These are phyloP conservation scores for Mirza zaza DNA, from an alignment of 2,113 vertebrate species.

Conservation along the genomic window DNA sequence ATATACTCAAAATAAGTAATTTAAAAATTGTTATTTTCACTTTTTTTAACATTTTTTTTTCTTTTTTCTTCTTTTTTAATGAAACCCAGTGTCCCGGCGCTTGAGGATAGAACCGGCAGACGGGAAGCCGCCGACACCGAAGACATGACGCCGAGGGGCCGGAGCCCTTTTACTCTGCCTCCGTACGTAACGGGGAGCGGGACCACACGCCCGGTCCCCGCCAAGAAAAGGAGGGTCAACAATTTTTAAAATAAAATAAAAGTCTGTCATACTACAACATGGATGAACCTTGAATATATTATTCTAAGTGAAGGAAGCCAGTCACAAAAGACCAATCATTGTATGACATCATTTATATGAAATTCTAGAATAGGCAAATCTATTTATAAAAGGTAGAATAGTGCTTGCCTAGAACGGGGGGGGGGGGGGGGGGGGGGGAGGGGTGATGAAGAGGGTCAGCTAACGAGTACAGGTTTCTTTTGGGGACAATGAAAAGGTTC, in stretches of 20 bases:
- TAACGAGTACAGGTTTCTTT: neutral
- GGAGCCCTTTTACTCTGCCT: constrained; percentile 80
- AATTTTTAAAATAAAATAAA: neutral
- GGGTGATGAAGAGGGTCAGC: neutral
- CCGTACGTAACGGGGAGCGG: constrained; percentile 83
- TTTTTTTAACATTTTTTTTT: neutral
- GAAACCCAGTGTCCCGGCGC: constrained; percentile 70
- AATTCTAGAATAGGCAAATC: neutral
- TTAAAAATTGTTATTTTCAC: constrained; percentile 19
- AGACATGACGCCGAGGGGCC: constrained; percentile 80
- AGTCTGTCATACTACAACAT: neutral
- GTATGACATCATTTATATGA: neutral
- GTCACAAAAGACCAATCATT: neutral
- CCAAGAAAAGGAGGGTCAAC: constrained; percentile 85
- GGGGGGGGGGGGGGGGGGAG: neutral
- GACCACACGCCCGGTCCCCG: constrained; percentile 76
- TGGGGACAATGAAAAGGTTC: neutral
- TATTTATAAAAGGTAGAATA: neutral
- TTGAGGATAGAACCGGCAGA: constrained; percentile 84
- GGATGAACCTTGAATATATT: neutral
- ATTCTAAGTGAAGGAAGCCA: neutral
- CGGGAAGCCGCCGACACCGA: constrained; percentile 80
- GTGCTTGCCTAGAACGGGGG: neutral
- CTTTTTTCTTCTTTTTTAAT: no score
- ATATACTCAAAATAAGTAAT: neutral